Conservation (phyloP, 2,797 vertebrate genomes). For the Molothrus ater region DNA sequence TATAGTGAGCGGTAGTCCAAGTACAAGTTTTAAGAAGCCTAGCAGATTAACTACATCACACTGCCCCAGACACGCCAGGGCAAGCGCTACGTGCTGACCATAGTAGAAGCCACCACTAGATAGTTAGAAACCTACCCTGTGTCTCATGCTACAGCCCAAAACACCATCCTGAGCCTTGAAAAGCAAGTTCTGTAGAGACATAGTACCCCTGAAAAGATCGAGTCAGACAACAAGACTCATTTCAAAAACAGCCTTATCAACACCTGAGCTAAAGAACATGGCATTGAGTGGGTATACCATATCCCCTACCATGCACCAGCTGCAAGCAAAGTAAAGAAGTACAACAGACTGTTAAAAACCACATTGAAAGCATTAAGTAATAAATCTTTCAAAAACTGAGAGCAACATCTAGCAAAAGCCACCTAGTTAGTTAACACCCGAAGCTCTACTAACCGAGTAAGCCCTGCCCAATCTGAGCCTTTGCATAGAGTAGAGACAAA, state of each 20-base stretch:
- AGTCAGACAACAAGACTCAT: background rate
- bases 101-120: background rate
- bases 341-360: too few relatives aligned
- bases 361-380: too few relatives aligned
- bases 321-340: too few relatives aligned
- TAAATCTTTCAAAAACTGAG: too few relatives aligned
- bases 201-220: background rate
- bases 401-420: too few relatives aligned
- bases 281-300: too few relatives aligned
- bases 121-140: background rate
- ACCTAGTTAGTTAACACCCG: too few relatives aligned
- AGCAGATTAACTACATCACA: background rate
- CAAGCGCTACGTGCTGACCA: background rate
- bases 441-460: too few relatives aligned
- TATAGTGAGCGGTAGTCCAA: background rate
- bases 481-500: too few relatives aligned
- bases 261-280: background rate
- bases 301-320: too few relatives aligned
- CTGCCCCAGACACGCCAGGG: background rate
- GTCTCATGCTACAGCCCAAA: accelerated
- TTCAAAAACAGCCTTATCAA: background rate
- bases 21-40: background rate
- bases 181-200: background rate
- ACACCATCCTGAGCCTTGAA: background rate
- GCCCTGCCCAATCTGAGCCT: too few relatives aligned